These are phyloP conservation scores for Diloba caeruleocephala DNA, from an alignment of 2,888 invertebrate genomes.

Conservation along the genomic window DNA sequence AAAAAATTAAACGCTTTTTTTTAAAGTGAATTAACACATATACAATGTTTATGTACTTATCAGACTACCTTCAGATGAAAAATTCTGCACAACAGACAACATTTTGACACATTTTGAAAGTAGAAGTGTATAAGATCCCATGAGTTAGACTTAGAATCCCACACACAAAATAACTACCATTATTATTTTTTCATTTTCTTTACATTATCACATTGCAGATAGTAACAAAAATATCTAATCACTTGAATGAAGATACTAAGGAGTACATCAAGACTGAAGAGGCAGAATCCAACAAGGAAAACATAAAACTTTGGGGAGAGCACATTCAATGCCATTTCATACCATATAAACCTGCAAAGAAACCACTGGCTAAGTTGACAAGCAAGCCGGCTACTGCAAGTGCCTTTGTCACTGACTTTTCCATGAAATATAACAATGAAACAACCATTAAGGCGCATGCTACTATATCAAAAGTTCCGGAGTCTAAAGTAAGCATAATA, in stretches of 20 bases:
- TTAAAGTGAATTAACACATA: too few relatives aligned
- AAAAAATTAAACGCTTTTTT: too few relatives aligned
- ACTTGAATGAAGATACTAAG: constrained; percentile 84
- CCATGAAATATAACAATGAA: constrained; percentile 81
- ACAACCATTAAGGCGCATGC: constrained; percentile 40
- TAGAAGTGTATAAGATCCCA: too few relatives aligned
- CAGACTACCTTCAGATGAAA: too few relatives aligned
- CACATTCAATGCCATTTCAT: constrained; percentile 79
- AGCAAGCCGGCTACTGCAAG: constrained; percentile 75
- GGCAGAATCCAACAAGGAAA: constrained; percentile 69
- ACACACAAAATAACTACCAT: too few relatives aligned
- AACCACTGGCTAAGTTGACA: constrained; percentile 76
- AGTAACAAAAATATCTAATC: constrained; percentile 81
- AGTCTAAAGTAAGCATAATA: constrained; percentile 73
- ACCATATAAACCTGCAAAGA: constrained; percentile 77
- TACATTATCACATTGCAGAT: constrained; percentile 67
- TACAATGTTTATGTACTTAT: too few relatives aligned
- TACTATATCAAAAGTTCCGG: constrained; percentile 41
- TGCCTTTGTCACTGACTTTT: constrained; percentile 82
- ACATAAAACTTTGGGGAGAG: constrained; percentile 82
- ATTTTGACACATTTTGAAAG: too few relatives aligned
- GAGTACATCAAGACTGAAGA: constrained; percentile 77
- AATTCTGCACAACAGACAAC: too few relatives aligned
- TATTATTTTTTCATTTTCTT: neutral
- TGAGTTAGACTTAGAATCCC: too few relatives aligned